Conservation (phyloP, 1,140 invertebrate genomes). For the Leptinotarsa texana region DNA sequence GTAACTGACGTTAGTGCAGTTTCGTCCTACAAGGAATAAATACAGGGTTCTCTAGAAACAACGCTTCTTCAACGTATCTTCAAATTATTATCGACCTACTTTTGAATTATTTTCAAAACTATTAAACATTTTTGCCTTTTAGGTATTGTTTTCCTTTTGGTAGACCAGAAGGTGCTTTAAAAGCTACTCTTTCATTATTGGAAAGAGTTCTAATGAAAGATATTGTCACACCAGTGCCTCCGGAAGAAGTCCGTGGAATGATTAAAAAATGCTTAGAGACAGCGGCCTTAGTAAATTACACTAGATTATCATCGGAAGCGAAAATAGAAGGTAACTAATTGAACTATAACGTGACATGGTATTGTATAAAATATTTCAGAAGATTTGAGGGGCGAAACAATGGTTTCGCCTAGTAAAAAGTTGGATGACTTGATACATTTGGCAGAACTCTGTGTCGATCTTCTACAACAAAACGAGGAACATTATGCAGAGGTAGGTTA, state of each 20-base stretch:
- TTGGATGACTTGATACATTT: conserved; percentile 96
- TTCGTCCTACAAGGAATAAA: too few species aligned
- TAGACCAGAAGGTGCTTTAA: conserved; percentile 94
- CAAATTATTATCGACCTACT: too few species aligned
- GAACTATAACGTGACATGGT: background rate
- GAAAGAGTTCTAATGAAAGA: conserved; percentile 99
- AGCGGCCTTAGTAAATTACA: conserved; percentile 97
- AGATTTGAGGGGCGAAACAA: conserved; percentile 80
- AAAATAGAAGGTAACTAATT: conserved; percentile 87
- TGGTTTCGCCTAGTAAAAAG: conserved; percentile 83
- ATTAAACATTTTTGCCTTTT: conserved; percentile 36
- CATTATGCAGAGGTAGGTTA: conserved; percentile 96
- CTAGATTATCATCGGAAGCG: conserved; percentile 91
- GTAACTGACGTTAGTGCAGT: too few species aligned
- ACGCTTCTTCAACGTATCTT: too few species aligned
- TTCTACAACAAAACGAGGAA: conserved; percentile 98
- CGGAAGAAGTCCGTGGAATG: conserved; percentile 93
- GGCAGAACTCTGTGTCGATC: conserved; percentile 96
- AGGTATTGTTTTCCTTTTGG: conserved; percentile 99
- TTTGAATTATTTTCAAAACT: too few species aligned
- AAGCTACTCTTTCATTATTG: conserved; percentile 92
- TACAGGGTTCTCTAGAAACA: too few species aligned
- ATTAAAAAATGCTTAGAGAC: conserved; percentile 98
- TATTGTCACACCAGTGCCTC: conserved; percentile 94
- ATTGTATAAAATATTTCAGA: conserved; percentile 56